phyloP scores from a whole-genome alignment of 2,888 invertebrate genomes.

The Falcaria lacertinaria region DNA sequence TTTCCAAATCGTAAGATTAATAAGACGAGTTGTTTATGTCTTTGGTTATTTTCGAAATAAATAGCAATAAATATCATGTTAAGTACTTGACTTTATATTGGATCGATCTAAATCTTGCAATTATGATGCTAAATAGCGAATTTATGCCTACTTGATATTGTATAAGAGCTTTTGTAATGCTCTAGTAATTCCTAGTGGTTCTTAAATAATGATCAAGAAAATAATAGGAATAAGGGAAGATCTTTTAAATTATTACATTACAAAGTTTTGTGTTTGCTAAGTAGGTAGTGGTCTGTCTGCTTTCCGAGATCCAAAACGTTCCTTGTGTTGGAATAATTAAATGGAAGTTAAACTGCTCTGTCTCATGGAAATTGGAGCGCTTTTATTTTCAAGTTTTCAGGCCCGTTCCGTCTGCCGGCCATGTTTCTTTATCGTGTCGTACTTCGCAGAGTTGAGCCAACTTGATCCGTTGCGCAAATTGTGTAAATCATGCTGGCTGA shows the following conservation, averaged over 20 bases:
- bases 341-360: background rate
- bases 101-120: too few relatives aligned
- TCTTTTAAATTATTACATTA: background rate
- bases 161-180: too few relatives aligned
- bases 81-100: too few relatives aligned
- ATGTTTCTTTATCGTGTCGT: slow-evolving; percentile 26
- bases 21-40: too few relatives aligned
- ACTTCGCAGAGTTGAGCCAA: slow-evolving; percentile 24
- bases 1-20: too few relatives aligned
- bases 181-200: too few relatives aligned
- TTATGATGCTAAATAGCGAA: too few relatives aligned
- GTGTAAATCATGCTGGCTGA: slow-evolving; percentile 39
- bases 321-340: background rate
- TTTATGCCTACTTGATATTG: too few relatives aligned
- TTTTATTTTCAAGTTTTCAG: slow-evolving; percentile 9
- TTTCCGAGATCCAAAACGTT: background rate
- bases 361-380: background rate
- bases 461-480: slow-evolving; percentile 38
- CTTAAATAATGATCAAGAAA: too few relatives aligned
- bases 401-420: slow-evolving; percentile 13
- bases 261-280: background rate
- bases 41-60: too few relatives aligned
- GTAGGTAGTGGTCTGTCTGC: background rate
- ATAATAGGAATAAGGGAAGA: too few relatives aligned
- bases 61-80: too few relatives aligned